Conservation (phyloP, 1,140 invertebrate genomes). For the Panagrolaimus sp. region DNA sequence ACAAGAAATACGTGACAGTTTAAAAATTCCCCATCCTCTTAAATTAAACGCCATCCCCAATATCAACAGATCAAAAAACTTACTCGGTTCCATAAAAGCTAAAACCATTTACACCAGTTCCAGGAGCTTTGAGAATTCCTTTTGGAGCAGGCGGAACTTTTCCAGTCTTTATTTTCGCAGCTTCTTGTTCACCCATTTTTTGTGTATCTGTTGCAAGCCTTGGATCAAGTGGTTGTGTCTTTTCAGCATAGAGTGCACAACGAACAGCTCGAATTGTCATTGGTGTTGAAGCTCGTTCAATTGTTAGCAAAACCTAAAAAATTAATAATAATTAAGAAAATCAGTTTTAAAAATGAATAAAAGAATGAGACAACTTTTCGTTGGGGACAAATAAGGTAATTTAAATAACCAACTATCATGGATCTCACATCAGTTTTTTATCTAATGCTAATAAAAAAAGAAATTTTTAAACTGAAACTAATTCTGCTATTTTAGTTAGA, state of each 20-base stretch:
- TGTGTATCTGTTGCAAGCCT: background rate
- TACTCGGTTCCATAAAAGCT: constrained; percentile 8
- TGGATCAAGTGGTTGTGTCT: background rate
- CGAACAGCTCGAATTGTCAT: background rate
- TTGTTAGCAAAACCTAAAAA: background rate
- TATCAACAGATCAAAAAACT: background rate
- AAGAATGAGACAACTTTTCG: too few species aligned
- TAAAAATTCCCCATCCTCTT: too few species aligned
- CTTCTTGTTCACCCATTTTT: constrained; percentile 11
- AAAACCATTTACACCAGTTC: background rate
- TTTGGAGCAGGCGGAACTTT: background rate
- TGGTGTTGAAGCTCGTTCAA: background rate
- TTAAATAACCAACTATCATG: too few species aligned
- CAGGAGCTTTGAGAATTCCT: background rate
- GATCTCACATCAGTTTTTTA: too few species aligned
- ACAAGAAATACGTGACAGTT: too few species aligned
- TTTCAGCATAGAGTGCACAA: background rate
- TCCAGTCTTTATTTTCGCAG: background rate
- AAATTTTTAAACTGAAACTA: too few species aligned
- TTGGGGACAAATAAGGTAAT: too few species aligned
- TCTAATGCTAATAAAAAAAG: too few species aligned
- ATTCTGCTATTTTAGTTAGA: too few species aligned
- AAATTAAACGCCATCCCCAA: too few species aligned
- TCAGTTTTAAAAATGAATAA: too few species aligned
- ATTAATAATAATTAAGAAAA: too few species aligned